These are phyloP conservation scores for Acyrthosiphon pisum DNA, from an alignment of 1,140 invertebrate genomes.

Conservation along the genomic window DNA sequence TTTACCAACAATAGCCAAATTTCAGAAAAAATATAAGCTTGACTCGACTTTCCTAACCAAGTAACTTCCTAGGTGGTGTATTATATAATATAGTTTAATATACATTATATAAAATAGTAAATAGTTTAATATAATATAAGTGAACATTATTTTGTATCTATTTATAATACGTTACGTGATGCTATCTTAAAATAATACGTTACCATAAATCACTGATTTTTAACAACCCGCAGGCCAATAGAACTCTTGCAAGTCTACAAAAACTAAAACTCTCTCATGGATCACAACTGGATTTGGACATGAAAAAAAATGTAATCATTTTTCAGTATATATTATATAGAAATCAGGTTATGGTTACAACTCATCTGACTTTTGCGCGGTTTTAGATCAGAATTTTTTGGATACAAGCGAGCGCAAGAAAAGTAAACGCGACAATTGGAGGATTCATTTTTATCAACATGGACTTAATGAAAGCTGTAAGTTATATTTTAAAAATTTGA, in stretches of 20 bases:
- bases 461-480: background rate
- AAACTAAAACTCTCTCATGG: background rate
- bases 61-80: background rate
- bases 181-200: no score
- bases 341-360: background rate
- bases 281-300: background rate
- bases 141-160: no score
- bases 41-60: no score
- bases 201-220: background rate
- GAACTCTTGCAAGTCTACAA: background rate
- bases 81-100: background rate
- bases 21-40: background rate
- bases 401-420: background rate
- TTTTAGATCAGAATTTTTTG: background rate
- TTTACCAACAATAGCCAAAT: background rate
- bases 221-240: background rate
- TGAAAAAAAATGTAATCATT: background rate
- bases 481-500: background rate
- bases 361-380: background rate
- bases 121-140: background rate
- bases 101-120: background rate
- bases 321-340: background rate
- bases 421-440: background rate
- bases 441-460: conserved; percentile 1
- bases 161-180: no score